Evolutionary conservation across 2,797 vertebrate genomes (phyloP), one percentile per base, ranked within the genome.

Genomic region (Esox lucius): DNA sequence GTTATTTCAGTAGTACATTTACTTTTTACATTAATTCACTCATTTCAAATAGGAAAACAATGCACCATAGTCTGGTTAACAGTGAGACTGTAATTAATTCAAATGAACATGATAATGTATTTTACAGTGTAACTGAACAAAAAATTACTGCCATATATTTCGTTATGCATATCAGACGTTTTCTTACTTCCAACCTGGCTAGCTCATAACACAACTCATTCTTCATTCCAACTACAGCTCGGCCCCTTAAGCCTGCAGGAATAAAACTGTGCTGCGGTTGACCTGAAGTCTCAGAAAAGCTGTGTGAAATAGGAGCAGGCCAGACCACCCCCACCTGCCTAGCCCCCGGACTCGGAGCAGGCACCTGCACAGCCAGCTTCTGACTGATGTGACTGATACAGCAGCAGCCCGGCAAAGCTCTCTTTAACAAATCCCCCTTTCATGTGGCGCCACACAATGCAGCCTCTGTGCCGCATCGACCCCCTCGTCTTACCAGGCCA

Each of bases 371-470:
- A 72, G 84, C 79, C 81, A 84, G 85, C 73, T 79, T 80, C 85
- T 49, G 84, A 87, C 90, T 93, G 91, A 92, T 92, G 85, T 89
- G 83, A 82, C 80, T 85, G 92, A 93, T 92, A 93, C 88, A 85
- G 83, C 79, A 86, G 87, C 76, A 88, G 88, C 76, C 87, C 85
- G 85, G 82, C 53, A 59, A 59, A 59, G 53, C 53, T 56, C 19
- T 51, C 51, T 56, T 42, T 73, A 89, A 92, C 91, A 94, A 89
- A 85, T 91, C 88, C 87, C 87, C 88, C 93, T 94, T 93, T 94
- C 92, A 94, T 91, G 85, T 71, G 64, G 80, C 59, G 31, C 8
- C 83, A 86, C 83, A 94, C 93, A 94, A 94, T 92, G 86, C 82
- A 73, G 83, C 85, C 89, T 92, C 89, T 94, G 90, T 93, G 81